A percentile compares a stretch with the other conserved stretches of the same genome.
Evolutionary conservation across 2,797 vertebrate species (phyloP).

Genomic region (Threskiornis aethiopicus): DNA sequence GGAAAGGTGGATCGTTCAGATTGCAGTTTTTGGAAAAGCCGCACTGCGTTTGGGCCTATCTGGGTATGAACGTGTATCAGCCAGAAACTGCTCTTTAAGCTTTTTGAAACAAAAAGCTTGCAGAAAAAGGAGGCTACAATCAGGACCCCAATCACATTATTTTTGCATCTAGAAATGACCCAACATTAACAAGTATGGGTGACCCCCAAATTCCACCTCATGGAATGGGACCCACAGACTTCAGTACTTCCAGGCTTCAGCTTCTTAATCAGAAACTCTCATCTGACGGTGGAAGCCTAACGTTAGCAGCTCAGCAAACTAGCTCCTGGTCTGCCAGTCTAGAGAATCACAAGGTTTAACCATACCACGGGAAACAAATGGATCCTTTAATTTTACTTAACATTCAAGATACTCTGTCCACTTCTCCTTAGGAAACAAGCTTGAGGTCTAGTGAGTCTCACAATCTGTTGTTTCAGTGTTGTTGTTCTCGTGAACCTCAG

Average conservation of each 20-base stretch:
- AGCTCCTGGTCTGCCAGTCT: not conserved
- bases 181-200: not conserved
- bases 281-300: not conserved
- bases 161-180: slow-evolving; percentile 26
- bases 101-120: not conserved
- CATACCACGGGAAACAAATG: not conserved
- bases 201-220: not conserved
- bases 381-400: not conserved
- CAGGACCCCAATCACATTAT: not conserved
- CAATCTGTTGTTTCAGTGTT: not conserved
- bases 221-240: not conserved
- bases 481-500: not conserved
- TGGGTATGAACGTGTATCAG: not conserved
- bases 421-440: not conserved
- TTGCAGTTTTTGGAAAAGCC: not conserved
- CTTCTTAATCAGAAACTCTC: slow-evolving; percentile 7
- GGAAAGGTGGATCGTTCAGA: not conserved
- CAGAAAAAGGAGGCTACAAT: not conserved
- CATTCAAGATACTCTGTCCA: not conserved
- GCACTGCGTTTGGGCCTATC: not conserved
- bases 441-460: not conserved
- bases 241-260: not conserved
- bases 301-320: not conserved
- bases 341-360: not conserved
- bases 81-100: not conserved